Evolutionary conservation across 2,797 vertebrate species (phyloP).

Genomic region (Denticeps clupeoides): DNA sequence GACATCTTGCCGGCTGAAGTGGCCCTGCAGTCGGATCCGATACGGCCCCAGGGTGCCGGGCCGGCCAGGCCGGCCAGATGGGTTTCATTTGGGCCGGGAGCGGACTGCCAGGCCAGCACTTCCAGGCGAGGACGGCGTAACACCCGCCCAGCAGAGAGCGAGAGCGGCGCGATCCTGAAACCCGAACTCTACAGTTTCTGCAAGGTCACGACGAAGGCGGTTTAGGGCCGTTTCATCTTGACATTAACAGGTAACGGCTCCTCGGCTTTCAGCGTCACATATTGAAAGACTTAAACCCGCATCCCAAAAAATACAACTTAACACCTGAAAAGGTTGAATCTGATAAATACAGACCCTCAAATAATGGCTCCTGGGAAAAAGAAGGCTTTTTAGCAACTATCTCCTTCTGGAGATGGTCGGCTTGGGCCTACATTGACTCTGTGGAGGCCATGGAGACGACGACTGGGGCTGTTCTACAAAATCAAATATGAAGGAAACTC

Average conservation of each 20-base stretch:
- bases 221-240: constrained; percentile 1
- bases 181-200: constrained; percentile 16
- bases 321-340: too few species aligned
- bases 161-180: constrained; percentile 23
- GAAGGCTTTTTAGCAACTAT: too few species aligned
- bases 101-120: constrained; percentile 27
- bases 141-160: constrained; percentile 13
- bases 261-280: neutral
- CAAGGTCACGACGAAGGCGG: constrained; percentile 3
- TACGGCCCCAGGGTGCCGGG: constrained; percentile 13
- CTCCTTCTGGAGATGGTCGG: too few species aligned
- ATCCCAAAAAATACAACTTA: too few species aligned
- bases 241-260: neutral
- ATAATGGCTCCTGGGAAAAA: too few species aligned
- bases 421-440: too few species aligned
- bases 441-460: too few species aligned
- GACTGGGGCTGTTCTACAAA: too few species aligned
- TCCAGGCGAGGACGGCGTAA: constrained; percentile 33
- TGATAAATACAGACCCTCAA: too few species aligned
- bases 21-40: constrained; percentile 12
- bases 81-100: constrained; percentile 36
- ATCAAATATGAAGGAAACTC: too few species aligned
- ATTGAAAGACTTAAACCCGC: too few species aligned
- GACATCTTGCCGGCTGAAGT: neutral
- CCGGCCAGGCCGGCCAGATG: constrained; percentile 37